Percentiles rank a stretch among this genome's conserved stretches.
phyloP scores from a whole-genome alignment of 2,113 vertebrate genomes.

The Tetrax tetrax region DNA sequence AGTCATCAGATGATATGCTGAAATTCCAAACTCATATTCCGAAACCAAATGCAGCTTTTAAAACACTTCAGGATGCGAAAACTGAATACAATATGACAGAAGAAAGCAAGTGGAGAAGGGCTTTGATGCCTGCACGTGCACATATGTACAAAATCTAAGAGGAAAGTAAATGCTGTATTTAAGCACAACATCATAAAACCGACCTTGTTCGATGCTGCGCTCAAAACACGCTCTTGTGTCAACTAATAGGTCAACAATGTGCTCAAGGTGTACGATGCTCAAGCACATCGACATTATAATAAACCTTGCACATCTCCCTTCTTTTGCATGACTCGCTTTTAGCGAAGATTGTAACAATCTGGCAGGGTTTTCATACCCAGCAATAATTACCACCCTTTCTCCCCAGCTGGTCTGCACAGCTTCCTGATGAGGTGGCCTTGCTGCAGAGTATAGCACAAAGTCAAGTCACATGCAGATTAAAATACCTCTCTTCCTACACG shows the following conservation, averaged over 20 bases:
- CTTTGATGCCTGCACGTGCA: not conserved
- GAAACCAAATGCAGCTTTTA: not conserved
- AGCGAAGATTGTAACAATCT: not conserved
- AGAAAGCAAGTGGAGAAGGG: not conserved
- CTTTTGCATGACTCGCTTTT: not conserved
- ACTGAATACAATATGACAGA: not conserved
- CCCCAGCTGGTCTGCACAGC: not conserved
- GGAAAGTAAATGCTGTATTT: not conserved
- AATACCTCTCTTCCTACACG: slow-evolving; percentile 50
- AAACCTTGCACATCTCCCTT: not conserved
- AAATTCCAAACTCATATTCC: not conserved
- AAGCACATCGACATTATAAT: not conserved
- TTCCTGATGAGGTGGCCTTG: not conserved
- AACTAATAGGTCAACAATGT: not conserved
- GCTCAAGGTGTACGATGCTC: not conserved
- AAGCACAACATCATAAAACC: not conserved
- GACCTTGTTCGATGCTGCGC: not conserved
- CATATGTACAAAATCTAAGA: not conserved
- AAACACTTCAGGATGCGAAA: not conserved
- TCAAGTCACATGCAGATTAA: not conserved
- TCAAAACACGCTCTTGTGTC: not conserved
- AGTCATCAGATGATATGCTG: not conserved
- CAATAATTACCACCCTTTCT: not conserved
- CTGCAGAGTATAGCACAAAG: not conserved
- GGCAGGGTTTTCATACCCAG: not conserved